These are phyloP conservation scores for Trichopria drosophilae DNA, from an alignment of 2,888 invertebrate species.

Conservation along the genomic window DNA sequence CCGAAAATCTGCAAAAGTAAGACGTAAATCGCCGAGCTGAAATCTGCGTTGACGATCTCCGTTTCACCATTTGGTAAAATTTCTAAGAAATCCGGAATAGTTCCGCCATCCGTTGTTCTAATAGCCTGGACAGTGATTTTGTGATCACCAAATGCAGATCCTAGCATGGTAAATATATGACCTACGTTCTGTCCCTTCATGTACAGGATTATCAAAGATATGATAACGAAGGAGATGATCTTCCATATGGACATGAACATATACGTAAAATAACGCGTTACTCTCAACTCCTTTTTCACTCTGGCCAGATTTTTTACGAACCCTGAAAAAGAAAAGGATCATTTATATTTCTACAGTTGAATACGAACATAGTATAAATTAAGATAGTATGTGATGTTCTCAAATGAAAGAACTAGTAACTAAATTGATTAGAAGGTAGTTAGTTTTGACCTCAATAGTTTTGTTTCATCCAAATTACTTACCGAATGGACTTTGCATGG, in stretches of 20 bases:
- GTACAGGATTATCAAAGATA: constrained; percentile 73
- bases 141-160: constrained; percentile 74
- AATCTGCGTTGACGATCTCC: constrained; percentile 70
- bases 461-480: constrained; percentile 36
- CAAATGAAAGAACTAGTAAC: constrained; percentile 8
- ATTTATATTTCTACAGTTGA: no score
- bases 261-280: constrained; percentile 86
- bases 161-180: constrained; percentile 76
- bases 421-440: constrained; percentile 1
- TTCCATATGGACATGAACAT: constrained; percentile 92
- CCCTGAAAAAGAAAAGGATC: no score
- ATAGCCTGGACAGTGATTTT: constrained; percentile 78
- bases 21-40: constrained; percentile 76
- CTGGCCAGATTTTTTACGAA: constrained; percentile 74
- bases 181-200: constrained; percentile 76
- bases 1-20: constrained; percentile 79
- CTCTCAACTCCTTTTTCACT: constrained; percentile 77
- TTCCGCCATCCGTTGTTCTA: constrained; percentile 53
- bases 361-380: no score
- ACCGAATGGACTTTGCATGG: constrained; percentile 81
- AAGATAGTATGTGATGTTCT: no score
- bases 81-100: constrained; percentile 73
- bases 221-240: constrained; percentile 76
- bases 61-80: constrained; percentile 77
- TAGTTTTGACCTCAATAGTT: no score